Evolutionary conservation across 2,797 vertebrate species (phyloP), one percentile per base, ranked within the genome.

Genomic region (Micrastur ruficollis): DNA sequence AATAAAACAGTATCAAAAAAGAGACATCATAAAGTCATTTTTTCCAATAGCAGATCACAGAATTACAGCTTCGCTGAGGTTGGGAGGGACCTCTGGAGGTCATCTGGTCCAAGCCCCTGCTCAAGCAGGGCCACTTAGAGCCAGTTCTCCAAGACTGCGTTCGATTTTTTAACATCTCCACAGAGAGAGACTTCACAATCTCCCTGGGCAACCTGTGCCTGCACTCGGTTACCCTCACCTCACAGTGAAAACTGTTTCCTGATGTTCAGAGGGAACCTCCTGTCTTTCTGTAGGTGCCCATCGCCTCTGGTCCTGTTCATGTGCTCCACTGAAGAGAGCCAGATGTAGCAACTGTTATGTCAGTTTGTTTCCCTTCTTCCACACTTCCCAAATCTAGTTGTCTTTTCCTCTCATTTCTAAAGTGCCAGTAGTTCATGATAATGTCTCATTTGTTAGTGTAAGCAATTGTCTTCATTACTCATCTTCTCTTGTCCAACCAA

Each of bases 91-190:
- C 32, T 78, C 38, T 72, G 53, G 36, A 83, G 8, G 10, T 68
- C 32, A 68, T 47, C 22, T 67, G 36, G 47, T 36, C 56, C 42
- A 86, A 59, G 0, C 3, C 34, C 27, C 29, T 26, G 5, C 59
- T 88, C 65, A 81, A 49, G 72, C 15, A 82, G 27, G 17, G 36
- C 17, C 21, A 36, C 31, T 42, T 7, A 63, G 3, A 75, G 23
- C 14, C 38, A 49, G 20, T 2, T 67, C 32, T 31, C 32, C 56
- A 49, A 53, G 25, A 70, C 2, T 0, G 1, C 0, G 0, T 38
- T 67, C 20, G 38, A 47, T 32, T 1, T 56, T 89, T 86, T 16
- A 53, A 0, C 46, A 63, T 55, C 65, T 62, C 38, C 73, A 66
- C 2, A 3, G 36, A 58, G 4, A 26, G 9, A 67, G 19, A 53